Conservation (phyloP, 1,140 invertebrate species). For the Anastrepha ludens region DNA sequence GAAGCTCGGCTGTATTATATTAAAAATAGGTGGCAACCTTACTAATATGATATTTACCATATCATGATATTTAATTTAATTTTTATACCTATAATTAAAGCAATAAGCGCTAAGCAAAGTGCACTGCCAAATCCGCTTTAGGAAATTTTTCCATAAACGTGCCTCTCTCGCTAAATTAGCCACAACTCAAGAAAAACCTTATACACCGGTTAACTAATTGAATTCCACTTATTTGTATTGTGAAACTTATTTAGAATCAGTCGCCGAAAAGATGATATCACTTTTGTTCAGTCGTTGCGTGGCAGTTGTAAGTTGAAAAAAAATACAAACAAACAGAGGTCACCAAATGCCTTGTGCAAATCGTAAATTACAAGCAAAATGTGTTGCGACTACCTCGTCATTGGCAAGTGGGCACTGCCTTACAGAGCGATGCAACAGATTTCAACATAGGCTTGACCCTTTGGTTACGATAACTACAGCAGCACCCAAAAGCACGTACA, state of each 20-base stretch:
- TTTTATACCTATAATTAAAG: no score
- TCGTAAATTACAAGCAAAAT: slow-evolving; percentile 40
- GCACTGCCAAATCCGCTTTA: no score
- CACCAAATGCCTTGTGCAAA: slow-evolving; percentile 33
- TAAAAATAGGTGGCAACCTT: no score
- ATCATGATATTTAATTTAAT: no score
- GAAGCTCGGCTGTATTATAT: no score
- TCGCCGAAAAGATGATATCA: slow-evolving; percentile 47
- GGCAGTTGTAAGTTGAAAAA: slow-evolving; percentile 26
- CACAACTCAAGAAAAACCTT: no score
- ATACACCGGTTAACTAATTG: slow-evolving; percentile 23
- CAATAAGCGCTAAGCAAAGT: no score
- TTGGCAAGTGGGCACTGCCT: slow-evolving; percentile 17
- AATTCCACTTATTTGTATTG: neutral
- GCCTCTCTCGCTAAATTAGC: no score
- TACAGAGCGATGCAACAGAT: slow-evolving; percentile 30
- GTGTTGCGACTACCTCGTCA: neutral
- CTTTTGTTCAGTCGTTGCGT: slow-evolving; percentile 10
- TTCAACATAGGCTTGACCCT: slow-evolving; percentile 44
- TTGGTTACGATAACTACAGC: slow-evolving; percentile 24
- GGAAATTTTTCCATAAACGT: no score
- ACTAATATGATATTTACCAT: no score
- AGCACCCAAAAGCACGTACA: neutral
- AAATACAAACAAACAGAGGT: slow-evolving; percentile 12
- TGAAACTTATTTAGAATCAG: neutral